Evolutionary conservation across 2,888 invertebrate genomes (phyloP).

Genomic region (Meiosimyza decipiens): DNA sequence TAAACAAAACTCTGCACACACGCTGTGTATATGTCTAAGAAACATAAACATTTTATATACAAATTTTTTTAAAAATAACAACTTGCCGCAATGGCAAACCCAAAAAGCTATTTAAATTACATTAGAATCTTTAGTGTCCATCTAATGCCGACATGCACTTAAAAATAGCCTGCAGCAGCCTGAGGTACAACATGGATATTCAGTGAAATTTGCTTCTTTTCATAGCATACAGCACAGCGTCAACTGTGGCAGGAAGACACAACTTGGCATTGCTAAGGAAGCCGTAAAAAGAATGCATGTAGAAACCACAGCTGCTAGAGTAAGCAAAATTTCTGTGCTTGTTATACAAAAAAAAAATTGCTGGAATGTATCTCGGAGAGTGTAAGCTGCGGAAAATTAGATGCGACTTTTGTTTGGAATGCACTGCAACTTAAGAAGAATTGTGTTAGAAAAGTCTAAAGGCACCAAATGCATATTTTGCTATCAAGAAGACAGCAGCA

Average conservation of each 20-base stretch:
- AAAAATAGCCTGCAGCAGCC: slow-evolving; percentile 33
- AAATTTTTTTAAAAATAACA: too few relatives aligned
- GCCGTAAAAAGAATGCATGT: background rate
- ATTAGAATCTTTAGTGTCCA: slow-evolving; percentile 45
- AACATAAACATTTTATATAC: too few relatives aligned
- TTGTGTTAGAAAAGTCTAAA: too few relatives aligned
- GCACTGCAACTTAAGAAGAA: too few relatives aligned
- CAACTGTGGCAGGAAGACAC: too few relatives aligned
- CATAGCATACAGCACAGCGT: background rate
- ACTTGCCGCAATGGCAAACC: slow-evolving; percentile 9
- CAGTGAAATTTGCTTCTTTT: background rate
- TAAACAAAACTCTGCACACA: too few relatives aligned
- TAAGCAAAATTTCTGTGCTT: background rate
- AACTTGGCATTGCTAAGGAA: too few relatives aligned
- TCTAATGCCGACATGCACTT: slow-evolving; percentile 43
- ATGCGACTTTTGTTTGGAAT: slow-evolving; percentile 36
- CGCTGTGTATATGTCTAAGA: too few relatives aligned
- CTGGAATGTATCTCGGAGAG: slow-evolving; percentile 40
- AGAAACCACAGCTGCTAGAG: background rate
- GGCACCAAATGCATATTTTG: too few relatives aligned
- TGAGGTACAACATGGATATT: background rate
- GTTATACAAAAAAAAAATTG: slow-evolving; percentile 9
- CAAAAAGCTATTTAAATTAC: slow-evolving; percentile 45
- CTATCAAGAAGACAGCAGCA: too few relatives aligned
- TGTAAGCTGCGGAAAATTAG: slow-evolving; percentile 47